Percentiles rank a stretch among this genome's conserved stretches.
phyloP scores from a whole-genome alignment of 2,888 invertebrate species.

The Volucella zonaria region DNA sequence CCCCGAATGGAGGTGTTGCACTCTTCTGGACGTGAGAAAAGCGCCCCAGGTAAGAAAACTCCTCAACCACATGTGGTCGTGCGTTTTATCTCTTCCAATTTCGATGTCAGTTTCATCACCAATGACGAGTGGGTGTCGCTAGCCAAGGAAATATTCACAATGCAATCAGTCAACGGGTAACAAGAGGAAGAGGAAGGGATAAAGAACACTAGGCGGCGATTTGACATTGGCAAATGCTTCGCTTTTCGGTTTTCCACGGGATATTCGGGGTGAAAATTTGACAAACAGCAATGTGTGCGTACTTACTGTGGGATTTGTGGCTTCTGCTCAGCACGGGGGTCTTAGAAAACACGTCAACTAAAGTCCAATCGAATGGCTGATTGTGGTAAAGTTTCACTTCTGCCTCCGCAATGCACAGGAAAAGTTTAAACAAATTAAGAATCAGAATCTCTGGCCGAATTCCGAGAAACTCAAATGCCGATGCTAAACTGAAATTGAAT shows the following conservation, averaged over 20 bases:
- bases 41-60: constrained; percentile 15
- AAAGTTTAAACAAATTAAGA: constrained; percentile 63
- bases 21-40: neutral
- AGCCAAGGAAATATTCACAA: constrained; percentile 24
- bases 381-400: constrained; percentile 27
- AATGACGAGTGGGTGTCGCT: neutral
- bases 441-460: constrained; percentile 32
- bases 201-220: constrained; percentile 17
- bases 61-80: constrained; percentile 58
- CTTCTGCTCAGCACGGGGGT: neutral
- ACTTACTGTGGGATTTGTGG: constrained; percentile 48
- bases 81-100: constrained; percentile 8
- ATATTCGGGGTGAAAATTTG: constrained; percentile 24
- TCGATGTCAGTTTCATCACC: neutral
- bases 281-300: constrained; percentile 21
- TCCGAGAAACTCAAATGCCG: constrained; percentile 72
- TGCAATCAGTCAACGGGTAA: neutral
- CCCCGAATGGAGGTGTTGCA: neutral
- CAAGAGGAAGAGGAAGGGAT: constrained; percentile 16
- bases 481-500: constrained; percentile 70
- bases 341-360: constrained; percentile 41
- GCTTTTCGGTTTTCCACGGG: neutral
- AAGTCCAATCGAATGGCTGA: constrained; percentile 15
- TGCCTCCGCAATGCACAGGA: constrained; percentile 62
- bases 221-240: constrained; percentile 51